A percentile compares a stretch with the other conserved stretches of the same genome.
These are phyloP conservation scores for Acanthosepion esculentum DNA, from an alignment of 2,888 invertebrate species.

Conservation along the genomic window DNA sequence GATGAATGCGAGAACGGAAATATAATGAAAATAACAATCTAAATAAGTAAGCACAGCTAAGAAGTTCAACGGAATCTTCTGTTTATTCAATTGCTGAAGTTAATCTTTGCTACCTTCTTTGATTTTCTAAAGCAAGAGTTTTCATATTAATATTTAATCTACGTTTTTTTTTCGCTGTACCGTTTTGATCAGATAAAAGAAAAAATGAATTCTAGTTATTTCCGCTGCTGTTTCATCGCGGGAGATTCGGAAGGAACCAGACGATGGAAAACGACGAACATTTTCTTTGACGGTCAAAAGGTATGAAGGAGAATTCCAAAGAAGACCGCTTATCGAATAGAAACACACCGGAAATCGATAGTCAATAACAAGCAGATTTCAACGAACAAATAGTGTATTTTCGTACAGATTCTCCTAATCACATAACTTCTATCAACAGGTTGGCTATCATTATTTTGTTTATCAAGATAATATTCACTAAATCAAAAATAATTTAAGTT, in stretches of 20 bases:
- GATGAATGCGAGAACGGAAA: too few species aligned
- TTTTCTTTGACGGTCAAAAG: not conserved
- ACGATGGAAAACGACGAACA: not conserved
- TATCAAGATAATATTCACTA: too few species aligned
- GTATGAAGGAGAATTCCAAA: not conserved
- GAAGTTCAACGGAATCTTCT: too few species aligned
- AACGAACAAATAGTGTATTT: not conserved
- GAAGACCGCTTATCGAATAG: not conserved
- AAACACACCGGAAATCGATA: not conserved
- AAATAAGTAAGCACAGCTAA: too few species aligned
- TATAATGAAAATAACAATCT: too few species aligned
- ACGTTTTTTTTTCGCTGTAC: not conserved
- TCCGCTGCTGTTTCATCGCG: not conserved
- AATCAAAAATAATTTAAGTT: too few species aligned
- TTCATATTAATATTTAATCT: not conserved
- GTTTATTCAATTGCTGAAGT: not conserved
- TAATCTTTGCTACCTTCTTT: not conserved
- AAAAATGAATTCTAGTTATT: not conserved
- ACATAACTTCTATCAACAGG: too few species aligned
- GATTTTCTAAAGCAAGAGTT: not conserved
- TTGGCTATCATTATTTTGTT: too few species aligned
- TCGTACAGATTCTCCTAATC: not conserved
- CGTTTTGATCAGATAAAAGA: not conserved
- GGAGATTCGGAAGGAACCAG: not conserved
- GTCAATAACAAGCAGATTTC: not conserved